These are phyloP conservation scores for Edolisoma coerulescens DNA, from an alignment of 2,113 vertebrate species.

Conservation along the genomic window DNA sequence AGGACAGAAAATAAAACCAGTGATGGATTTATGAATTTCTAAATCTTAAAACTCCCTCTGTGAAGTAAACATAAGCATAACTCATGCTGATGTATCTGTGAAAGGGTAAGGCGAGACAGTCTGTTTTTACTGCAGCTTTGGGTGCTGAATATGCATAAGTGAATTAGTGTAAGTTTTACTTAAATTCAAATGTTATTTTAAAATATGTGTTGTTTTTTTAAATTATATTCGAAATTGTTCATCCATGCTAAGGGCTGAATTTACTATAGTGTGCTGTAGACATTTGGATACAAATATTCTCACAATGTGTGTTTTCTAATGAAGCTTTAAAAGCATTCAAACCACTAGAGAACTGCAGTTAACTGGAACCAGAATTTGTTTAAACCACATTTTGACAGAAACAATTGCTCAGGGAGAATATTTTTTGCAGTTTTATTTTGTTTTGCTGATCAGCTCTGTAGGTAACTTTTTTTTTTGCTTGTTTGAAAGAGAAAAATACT, in stretches of 20 bases:
- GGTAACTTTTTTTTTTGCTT: neutral
- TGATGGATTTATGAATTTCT: neutral
- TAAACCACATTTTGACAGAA: conserved; percentile 29
- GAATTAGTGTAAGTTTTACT: neutral
- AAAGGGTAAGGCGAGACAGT: neutral
- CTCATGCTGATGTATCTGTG: neutral
- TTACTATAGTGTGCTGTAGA: neutral
- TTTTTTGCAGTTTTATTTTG: neutral
- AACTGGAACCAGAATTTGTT: conserved; percentile 20
- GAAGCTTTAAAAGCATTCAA: conserved; percentile 42
- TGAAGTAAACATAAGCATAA: neutral
- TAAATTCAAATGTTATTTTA: conserved; percentile 22
- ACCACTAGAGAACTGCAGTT: conserved; percentile 31
- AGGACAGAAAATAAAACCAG: neutral
- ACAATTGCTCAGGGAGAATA: neutral
- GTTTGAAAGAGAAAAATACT: neutral
- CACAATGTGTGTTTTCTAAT: neutral
- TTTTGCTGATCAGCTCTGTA: neutral
- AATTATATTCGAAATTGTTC: neutral
- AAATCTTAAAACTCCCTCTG: neutral
- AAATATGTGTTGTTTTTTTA: neutral
- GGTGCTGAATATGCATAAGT: neutral
- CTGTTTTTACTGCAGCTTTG: neutral
- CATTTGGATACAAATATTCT: neutral
- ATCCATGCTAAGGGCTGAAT: neutral